These are phyloP conservation scores for Drosophila littoralis DNA, from an alignment of 1,140 invertebrate genomes.

Conservation along the genomic window DNA sequence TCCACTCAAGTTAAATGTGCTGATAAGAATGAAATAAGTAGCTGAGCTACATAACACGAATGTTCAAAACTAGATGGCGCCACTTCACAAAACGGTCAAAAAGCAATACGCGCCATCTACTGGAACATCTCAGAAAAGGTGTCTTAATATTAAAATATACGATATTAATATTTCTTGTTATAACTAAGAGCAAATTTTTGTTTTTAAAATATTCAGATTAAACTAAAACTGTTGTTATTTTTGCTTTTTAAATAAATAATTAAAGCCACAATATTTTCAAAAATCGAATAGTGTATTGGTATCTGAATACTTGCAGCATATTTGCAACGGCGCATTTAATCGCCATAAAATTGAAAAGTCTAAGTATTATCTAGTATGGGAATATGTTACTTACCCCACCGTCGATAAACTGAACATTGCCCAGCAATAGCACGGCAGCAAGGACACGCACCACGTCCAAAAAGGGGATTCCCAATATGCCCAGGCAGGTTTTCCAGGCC, in stretches of 20 bases:
- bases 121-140: neutral
- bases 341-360: too few species aligned
- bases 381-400: slow-evolving; percentile 84
- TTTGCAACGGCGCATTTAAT: too few species aligned
- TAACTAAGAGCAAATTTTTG: too few species aligned
- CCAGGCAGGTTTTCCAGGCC: slow-evolving; percentile 95
- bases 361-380: neutral
- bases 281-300: too few species aligned
- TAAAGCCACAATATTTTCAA: too few species aligned
- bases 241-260: too few species aligned
- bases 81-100: neutral
- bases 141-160: neutral
- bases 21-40: neutral
- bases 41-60: neutral
- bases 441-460: slow-evolving; percentile 96
- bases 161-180: slow-evolving; percentile 6
- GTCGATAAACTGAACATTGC: slow-evolving; percentile 95
- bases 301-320: too few species aligned
- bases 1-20: rapidly evolving
- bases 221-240: too few species aligned
- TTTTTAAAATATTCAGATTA: too few species aligned
- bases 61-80: slow-evolving; percentile 27
- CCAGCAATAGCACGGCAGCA: slow-evolving; percentile 94
- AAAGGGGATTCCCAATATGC: slow-evolving; percentile 96
- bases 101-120: too few species aligned